These are phyloP conservation scores for Stomatorhinus ivindoensis DNA, from an alignment of 2,113 vertebrate genomes.

Conservation along the genomic window DNA sequence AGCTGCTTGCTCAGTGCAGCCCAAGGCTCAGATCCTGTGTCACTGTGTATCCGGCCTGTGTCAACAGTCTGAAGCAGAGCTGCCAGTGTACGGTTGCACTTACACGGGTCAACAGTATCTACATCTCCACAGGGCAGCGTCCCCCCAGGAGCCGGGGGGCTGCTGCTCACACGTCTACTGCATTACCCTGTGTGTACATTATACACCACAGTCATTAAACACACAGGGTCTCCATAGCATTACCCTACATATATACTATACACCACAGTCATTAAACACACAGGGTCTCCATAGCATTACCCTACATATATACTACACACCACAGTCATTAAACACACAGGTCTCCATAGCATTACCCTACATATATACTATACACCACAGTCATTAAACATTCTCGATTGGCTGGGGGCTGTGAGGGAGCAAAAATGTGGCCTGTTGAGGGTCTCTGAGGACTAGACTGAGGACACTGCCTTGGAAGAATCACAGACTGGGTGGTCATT, in stretches of 20 bases:
- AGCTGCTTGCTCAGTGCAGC: not conserved
- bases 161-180: not conserved
- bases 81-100: conserved; percentile 11
- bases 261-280: not conserved
- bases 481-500: not conserved
- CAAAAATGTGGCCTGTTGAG: not conserved
- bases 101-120: conserved; percentile 17
- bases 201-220: not conserved
- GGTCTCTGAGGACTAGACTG: not conserved
- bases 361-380: not conserved
- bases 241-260: not conserved
- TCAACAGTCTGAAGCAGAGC: conserved; percentile 1
- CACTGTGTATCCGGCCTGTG: conserved; percentile 6
- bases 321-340: not conserved
- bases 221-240: not conserved
- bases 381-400: not conserved
- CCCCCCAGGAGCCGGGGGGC: not conserved
- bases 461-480: not conserved
- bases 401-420: not conserved
- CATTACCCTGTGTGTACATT: not conserved
- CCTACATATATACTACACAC: not conserved
- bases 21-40: conserved; percentile 10
- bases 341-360: not conserved
- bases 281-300: not conserved
- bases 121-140: not conserved